Base-by-base conservation (phyloP, 2,797 vertebrate genomes). In the Mionectes olivaceus region DNA sequence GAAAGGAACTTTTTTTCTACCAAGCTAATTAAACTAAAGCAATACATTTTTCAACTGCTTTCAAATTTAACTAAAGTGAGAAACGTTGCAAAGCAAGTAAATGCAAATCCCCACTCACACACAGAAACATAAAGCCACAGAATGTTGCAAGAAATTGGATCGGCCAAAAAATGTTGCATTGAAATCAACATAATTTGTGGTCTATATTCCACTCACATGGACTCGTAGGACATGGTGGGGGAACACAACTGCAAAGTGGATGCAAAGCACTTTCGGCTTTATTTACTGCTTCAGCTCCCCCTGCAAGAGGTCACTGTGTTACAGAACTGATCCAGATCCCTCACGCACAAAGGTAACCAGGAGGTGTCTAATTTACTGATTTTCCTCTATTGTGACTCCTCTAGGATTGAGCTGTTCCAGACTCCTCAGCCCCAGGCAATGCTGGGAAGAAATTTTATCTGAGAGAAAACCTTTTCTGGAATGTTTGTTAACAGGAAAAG, bases 21-120 rank as follows among this genome's bases (percentile, higher is more conserved):
- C 32, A 11, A 63, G 55, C 94, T 95, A 95, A 96, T 97, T 94
- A 97, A 93, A 90, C 77, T 63, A 25, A 78, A 87, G 91, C 74
- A 78, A 89, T 91, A 23, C 56, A 88, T 91, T 94, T 89, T 96
- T 92, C 5, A 14, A 63, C 76, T 52, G 49, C 85, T 89, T 69
- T 87, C 71, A 73, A 71, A 91, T 83, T 93, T 91, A 96, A 92
- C 94, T 93, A 91, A 88, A 94, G 80, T 8, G 8, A 90, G 93
- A 76, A 92, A 60, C 80, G 67, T 27, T 2, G 10, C 69, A 76
- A 79, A 91, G 61, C 59, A 69, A 91, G 32, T 5, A 85, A 92
- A 83, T 23, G 57, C 79, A 87, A 89, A 89, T 64, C 82, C 35
- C n/a, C 50, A 8, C 9, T 68, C 69, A 37, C n/a, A 41, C 2